These are phyloP conservation scores for Myopa testacea DNA, from an alignment of 2,888 invertebrate species.

Conservation along the genomic window DNA sequence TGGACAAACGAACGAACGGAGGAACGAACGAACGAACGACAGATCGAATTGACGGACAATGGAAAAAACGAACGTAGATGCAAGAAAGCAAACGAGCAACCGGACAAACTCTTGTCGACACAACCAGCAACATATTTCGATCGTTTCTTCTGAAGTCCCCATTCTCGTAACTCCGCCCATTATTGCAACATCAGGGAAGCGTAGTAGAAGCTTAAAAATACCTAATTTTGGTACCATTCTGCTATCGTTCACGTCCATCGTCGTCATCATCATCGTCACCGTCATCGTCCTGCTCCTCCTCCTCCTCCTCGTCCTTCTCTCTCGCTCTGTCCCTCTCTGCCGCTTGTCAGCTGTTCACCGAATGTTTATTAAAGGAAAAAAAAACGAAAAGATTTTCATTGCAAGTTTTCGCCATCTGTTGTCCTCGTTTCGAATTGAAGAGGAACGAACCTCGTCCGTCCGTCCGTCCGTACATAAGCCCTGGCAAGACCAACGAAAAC, in stretches of 20 bases:
- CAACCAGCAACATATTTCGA: slow-evolving; percentile 1
- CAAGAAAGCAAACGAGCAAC: too few relatives aligned
- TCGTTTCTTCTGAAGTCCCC: not conserved
- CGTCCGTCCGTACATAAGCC: not conserved
- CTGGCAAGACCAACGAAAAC: slow-evolving; percentile 40
- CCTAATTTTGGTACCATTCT: slow-evolving; percentile 17
- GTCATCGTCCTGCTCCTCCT: not conserved
- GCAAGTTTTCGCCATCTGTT: slow-evolving; percentile 44
- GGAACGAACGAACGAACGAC: too few relatives aligned
- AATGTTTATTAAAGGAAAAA: slow-evolving; percentile 42
- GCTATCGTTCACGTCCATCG: not conserved
- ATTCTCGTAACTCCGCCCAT: slow-evolving; percentile 31
- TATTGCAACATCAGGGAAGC: slow-evolving; percentile 24
- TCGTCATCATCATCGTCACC: not conserved
- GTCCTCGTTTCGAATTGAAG: slow-evolving; percentile 43
- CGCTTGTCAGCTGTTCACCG: slow-evolving; percentile 18
- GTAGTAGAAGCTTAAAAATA: slow-evolving; percentile 16
- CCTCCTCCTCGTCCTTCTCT: not conserved
- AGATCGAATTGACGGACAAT: not conserved
- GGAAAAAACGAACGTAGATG: not conserved
- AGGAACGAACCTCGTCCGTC: not conserved
- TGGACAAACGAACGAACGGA: too few relatives aligned
- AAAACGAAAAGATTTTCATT: slow-evolving; percentile 34
- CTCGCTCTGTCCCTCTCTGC: not conserved
- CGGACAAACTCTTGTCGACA: not conserved